Base-by-base conservation (phyloP, 1,140 invertebrate genomes). In the Drosophila miranda region DNA sequence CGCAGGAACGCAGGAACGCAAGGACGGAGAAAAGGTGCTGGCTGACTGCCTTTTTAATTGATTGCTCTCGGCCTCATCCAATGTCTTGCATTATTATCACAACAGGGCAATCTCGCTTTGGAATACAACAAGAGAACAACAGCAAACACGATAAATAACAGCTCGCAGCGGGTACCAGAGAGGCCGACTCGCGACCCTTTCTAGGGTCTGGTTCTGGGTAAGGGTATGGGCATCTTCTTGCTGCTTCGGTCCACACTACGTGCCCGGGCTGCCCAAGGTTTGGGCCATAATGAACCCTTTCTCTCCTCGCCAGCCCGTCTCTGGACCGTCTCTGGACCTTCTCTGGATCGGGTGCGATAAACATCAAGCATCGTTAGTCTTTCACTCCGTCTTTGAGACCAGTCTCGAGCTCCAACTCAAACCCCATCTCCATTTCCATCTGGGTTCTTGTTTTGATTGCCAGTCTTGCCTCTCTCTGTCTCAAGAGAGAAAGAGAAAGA, bases 31-130 rank as follows among this genome's bases (percentile, higher is more conserved):
- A 53, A 62, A 74, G 74, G 69, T 77, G 78, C 76, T 69, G 75
- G 78, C 57, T 75, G 78, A 41, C 81, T 87, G 82, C 82, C 78
- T 75, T 81, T 86, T 86, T 87, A 86, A 86, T 86, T 87, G 81
- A 86, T 86, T 86, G 81, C 81, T 87, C 82, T 63, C 69, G 51
- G 77, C 43, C 45, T 51, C 28, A 69, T 28, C 68, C 77, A 59
- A 75, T 81, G 73, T 84, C 77, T 81, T 48, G 74, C 82, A 86
- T 78, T 86, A 81, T 81, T 86, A 86, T 86, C 81, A 78, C 68
- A 87, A 78, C 77, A 75, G 79, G 81, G 64, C 81, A 86, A 86
- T 86, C 81, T 69, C 66, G 55, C 60, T 68, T 66, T 57, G 56
- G 66, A 69, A 46, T 58, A 56, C 21, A 67, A 44, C 21, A 67